phyloP scores from a whole-genome alignment of 2,797 vertebrate species.

The Bovichtus variegatus region DNA sequence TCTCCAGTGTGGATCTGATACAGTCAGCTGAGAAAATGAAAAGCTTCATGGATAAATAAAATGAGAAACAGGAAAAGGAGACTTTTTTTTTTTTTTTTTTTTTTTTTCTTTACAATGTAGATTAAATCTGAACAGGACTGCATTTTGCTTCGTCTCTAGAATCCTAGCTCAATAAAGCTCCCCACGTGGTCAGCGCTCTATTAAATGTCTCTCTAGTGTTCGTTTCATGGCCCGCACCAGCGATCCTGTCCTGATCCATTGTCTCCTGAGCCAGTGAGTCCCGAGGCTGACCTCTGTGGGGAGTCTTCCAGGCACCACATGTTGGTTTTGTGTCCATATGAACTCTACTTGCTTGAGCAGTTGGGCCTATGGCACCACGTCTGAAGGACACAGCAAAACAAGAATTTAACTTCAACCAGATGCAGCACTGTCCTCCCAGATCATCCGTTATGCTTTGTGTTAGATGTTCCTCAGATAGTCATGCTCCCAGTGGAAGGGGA shows the following conservation, averaged over 20 bases:
- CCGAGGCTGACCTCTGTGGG: constrained; percentile 74
- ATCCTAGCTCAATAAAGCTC: constrained; percentile 39
- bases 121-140: constrained; percentile 50
- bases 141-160: constrained; percentile 39
- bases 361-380: constrained; percentile 75
- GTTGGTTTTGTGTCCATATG: constrained; percentile 73
- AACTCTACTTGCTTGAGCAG: constrained; percentile 71
- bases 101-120: too few relatives aligned
- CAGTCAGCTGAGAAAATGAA: constrained; percentile 54
- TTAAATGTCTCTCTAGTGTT: constrained; percentile 46
- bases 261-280: constrained; percentile 75
- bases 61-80: constrained; percentile 54
- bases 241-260: constrained; percentile 59
- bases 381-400: constrained; percentile 81
- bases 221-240: constrained; percentile 44
- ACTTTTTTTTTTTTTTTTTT: constrained; percentile 18
- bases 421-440: constrained; percentile 77
- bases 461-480: constrained; percentile 74
- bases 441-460: constrained; percentile 72
- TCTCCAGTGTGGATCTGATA: constrained; percentile 25
- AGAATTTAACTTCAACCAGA: constrained; percentile 78
- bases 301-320: constrained; percentile 81
- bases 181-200: constrained; percentile 31
- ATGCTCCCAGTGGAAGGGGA: constrained; percentile 47
- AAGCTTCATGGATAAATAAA: constrained; percentile 37